Conservation (phyloP, 2,113 vertebrate species). For the Rallus limicola region DNA sequence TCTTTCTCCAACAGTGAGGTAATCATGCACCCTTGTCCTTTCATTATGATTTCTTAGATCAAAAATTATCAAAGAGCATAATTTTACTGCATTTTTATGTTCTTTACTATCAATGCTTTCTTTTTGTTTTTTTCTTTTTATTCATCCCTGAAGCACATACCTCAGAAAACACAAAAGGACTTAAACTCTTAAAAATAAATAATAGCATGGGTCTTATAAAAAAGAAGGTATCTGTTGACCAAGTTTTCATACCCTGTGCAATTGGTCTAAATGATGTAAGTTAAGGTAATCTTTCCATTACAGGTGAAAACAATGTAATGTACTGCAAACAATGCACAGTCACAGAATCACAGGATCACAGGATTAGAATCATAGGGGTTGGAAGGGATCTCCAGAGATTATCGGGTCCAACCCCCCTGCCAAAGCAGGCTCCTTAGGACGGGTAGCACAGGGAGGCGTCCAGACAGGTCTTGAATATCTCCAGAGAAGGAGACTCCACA, state of each 20-base stretch:
- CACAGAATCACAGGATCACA: no score
- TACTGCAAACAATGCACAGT: background rate
- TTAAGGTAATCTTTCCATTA: background rate
- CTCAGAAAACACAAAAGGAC: background rate
- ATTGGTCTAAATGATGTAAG: background rate
- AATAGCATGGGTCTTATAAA: background rate
- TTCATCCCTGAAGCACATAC: background rate
- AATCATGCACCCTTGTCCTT: constrained; percentile 30
- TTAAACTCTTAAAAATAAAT: background rate
- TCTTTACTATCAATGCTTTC: background rate
- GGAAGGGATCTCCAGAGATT: no score
- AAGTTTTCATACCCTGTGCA: background rate
- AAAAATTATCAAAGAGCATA: constrained; percentile 44
- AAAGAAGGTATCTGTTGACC: background rate
- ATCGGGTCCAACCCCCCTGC: no score
- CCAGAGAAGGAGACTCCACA: no score
- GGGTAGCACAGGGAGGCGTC: no score
- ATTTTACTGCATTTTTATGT: constrained; percentile 15
- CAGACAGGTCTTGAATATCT: no score
- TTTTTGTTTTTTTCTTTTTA: background rate
- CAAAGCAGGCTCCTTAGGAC: no score
- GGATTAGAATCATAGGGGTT: no score
- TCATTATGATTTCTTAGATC: background rate
- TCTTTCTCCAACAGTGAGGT: constrained; percentile 56
- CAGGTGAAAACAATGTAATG: background rate